Percentiles rank a stretch among this genome's conserved stretches.
Conservation (phyloP, 2,113 vertebrate genomes). For the Nicator chloris region DNA sequence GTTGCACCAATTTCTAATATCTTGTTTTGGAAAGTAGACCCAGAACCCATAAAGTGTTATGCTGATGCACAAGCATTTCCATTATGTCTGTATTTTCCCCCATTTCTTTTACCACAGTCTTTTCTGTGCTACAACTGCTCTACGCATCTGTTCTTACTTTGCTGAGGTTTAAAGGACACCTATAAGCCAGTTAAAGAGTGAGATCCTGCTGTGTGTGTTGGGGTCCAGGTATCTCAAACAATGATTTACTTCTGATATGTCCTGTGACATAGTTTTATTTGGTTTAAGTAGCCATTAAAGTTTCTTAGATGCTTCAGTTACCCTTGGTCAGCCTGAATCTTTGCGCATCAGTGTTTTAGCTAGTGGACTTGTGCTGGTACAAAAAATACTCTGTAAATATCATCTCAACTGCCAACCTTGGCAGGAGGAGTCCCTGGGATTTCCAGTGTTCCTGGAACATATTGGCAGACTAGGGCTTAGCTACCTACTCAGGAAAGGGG, state of each 20-base stretch:
- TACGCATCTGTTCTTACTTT: background rate
- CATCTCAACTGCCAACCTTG: background rate
- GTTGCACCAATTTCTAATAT: background rate
- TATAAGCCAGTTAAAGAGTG: background rate
- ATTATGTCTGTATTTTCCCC: rapidly evolving
- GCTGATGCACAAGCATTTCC: background rate
- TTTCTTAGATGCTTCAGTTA: background rate
- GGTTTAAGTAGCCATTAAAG: background rate
- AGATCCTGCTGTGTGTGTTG: background rate
- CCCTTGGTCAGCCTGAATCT: background rate
- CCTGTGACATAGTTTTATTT: background rate
- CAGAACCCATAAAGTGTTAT: background rate
- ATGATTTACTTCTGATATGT: background rate
- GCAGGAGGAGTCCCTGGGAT: background rate
- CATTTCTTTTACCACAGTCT: background rate
- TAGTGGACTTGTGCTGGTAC: background rate
- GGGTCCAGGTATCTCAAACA: background rate
- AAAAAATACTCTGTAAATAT: background rate
- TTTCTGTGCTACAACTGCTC: background rate
- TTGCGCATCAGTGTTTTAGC: background rate
- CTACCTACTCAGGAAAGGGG: background rate
- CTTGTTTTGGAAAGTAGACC: background rate
- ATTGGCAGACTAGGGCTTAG: background rate
- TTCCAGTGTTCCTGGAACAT: background rate
- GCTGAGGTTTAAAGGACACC: background rate